Evolutionary conservation across 1,140 invertebrate genomes (phyloP), one percentile per base, ranked within the genome.

Genomic region (Augochlora pura): DNA sequence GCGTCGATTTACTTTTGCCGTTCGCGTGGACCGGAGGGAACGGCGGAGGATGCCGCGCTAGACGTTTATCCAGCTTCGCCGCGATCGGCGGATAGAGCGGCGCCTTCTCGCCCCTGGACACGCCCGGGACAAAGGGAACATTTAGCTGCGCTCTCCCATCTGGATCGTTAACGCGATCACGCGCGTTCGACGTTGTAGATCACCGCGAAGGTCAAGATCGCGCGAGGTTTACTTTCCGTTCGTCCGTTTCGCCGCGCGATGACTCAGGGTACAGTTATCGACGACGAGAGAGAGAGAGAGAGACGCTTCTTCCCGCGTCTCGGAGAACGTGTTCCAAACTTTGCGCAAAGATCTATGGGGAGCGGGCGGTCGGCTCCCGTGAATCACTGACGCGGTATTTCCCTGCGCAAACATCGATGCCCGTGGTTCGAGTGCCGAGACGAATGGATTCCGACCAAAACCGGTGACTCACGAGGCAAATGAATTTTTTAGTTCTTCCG

Each of bases 131-230:
- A 72, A 72, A 72, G 70, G 42, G 52, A 57, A 57, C 66, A 18
- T 27, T 52, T 57, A 38, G 27, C 27, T 68, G 52, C 8, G 42
- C 42, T 12, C 25, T 38, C 21, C 49, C 14, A 38, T 23, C 67
- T 10, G 49, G 67, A 32, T 54, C 49, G 49, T 38, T 57, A 38
- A 2, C 25, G 10, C 49, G 49, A 57, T 69, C 27, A 9, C n/a
- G 42, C 23, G 12, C 39, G 42, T 25, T 66, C 16, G 64, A 66
- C 64, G 64, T n/a, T n/a, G n/a, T 46, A 46, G 64, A 66, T 66
- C 64, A 66, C n/a, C 64, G n/a, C 64, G 64, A 66, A 66, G 64
- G 64, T 66, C 64, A 66, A 66, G 64, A 14, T n/a, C 64, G n/a
- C 39, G 21, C 2, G 38, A 6, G 49, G 49, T 21, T 21, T 7